Evolutionary conservation across 2,888 invertebrate species (phyloP), one percentile per base, ranked within the genome.

Genomic region (Scaptomyza tumidula): DNA sequence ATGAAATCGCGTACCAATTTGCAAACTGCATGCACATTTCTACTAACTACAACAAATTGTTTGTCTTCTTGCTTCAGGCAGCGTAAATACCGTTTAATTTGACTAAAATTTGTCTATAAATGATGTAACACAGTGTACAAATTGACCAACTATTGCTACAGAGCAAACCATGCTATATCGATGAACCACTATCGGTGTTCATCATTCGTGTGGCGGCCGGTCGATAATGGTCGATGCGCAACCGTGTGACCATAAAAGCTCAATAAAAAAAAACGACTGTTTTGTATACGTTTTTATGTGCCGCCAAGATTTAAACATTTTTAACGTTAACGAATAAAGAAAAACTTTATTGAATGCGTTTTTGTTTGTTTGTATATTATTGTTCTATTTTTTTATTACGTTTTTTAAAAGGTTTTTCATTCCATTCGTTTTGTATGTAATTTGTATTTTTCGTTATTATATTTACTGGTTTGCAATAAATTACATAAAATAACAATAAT

Each of bases 401-500:
- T 64, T 72, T 35, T 9, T 37, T 35, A 13, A 13, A 66, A 60
- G 62, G 72, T 64, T 71, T 74, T 71, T 76, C 71, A 66, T 78
- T 81, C 75, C 81, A 84, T 68, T 75, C 76, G 73, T 78, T 78
- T 74, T 79, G 61, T 73, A 56, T 83, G 69, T 84, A 64, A 78
- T 80, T 75, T 76, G 33, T 33, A 70, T 66, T 77, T 80, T 71
- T 78, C 63, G 72, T 71, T 83, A 69, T 75, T 80, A 68, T 81
- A 69, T 84, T 72, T 72, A 71, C 75, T 84, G 84, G 76, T 75
- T 75, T 84, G 87, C 84, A 85, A 85, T 85, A 85, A 86, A 86
- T 84, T 86, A 86, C 75, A 86, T 78, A 78, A 78, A 66, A 78
- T 75, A 78, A 78, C 75, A 75, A 66, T 58, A 71, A 67, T 62